These are phyloP conservation scores for Archilochus colubris DNA, from an alignment of 2,113 vertebrate genomes.

Conservation along the genomic window DNA sequence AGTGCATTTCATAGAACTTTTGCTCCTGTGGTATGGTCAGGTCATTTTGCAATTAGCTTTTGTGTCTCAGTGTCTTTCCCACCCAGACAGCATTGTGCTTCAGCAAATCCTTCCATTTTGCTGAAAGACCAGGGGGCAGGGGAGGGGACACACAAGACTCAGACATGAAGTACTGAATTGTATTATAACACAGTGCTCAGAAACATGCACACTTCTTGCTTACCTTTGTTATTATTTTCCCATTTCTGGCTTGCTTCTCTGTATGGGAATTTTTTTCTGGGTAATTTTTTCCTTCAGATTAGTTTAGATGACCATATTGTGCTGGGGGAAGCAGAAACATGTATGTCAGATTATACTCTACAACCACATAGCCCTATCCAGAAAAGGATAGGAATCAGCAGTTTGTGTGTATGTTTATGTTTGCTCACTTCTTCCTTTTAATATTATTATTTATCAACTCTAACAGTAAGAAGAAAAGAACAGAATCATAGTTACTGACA, in stretches of 20 bases:
- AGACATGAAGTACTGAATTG: neutral
- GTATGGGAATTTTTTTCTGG: neutral
- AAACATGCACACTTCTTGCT: neutral
- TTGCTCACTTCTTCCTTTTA: neutral
- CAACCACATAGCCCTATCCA: neutral
- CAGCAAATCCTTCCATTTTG: neutral
- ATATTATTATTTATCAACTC: neutral
- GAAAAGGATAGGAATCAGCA: conserved; percentile 1
- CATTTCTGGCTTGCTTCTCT: neutral
- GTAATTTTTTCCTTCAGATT: neutral
- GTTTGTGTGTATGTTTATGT: neutral
- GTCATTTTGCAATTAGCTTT: neutral
- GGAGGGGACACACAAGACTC: neutral
- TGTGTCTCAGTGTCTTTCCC: neutral
- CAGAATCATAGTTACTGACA: neutral
- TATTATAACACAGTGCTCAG: neutral
- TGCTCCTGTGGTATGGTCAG: neutral
- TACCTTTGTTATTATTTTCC: neutral
- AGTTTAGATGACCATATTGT: neutral
- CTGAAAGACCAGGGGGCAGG: neutral
- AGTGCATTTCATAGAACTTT: neutral
- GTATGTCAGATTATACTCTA: neutral
- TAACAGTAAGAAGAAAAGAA: conserved; percentile 4
- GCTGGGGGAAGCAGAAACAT: neutral
- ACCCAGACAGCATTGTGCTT: neutral